Base-by-base conservation (phyloP, 2,797 vertebrate species). In the Anisognathus igniventris region DNA sequence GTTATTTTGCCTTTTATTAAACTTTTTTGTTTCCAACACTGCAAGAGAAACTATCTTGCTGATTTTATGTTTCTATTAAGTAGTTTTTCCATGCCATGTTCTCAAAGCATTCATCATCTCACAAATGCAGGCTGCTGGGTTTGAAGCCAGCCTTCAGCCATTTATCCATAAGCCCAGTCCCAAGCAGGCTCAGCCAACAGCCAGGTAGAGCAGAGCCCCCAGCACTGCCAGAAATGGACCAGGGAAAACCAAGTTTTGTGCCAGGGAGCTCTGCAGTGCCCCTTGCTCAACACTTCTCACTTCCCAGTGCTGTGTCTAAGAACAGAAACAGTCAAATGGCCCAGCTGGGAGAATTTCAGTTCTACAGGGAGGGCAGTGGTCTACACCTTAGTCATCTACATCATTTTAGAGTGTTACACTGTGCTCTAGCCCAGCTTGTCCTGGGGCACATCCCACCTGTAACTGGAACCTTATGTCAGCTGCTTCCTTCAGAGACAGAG, bases 211-310 rank as follows among this genome's bases (percentile, higher is more conserved):
- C 27, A 35, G 42, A 73, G 33, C 22, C 15, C 6, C 42, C 13
- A 28, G 0, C 10, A 30, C 19, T 35, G 19, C 31, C 61, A 57
- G 45, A 45, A 12, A 22, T 16, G 25, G 54, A 68, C 24, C 17
- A 25, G 14, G 6, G 31, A 7, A 16, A 68, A 10, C 11, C 0
- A 17, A 39, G 6, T 16, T 65, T 65, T 48, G 33, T 67, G 27
- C 28, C 15, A 39, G 42, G n/a, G 53, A 65, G 37, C 56, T 84
- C 56, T 61, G 45, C 35, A 45, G 42, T 37, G 35, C n/a, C 39
- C 71, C 40, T 45, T 9, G 9, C 7, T 17, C 37, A 25, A 28
- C 15, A 4, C 12, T 24, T 16, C 33, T 61, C 0, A 0, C 12
- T 72, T 44, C 54, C 30, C 68, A 50, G 40, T 6, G 33, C 23